These are phyloP conservation scores for Fistularia tabacaria DNA, from an alignment of 2,797 vertebrate species.

Conservation along the genomic window DNA sequence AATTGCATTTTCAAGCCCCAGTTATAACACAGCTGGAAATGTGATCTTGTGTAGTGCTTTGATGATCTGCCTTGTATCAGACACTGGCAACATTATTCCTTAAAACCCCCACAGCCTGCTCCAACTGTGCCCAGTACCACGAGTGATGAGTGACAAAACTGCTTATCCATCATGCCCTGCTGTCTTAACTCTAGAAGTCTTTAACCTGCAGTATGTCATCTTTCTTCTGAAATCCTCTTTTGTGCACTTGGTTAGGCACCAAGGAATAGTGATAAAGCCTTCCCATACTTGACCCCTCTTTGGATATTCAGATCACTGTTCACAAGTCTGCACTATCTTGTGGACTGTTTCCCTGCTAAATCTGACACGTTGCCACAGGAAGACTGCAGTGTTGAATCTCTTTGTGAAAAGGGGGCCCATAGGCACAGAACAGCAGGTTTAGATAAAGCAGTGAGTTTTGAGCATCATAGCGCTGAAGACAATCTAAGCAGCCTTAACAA, in stretches of 20 bases:
- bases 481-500: slow-evolving; percentile 59
- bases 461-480: slow-evolving; percentile 35
- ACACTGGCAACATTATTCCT: slow-evolving; percentile 49
- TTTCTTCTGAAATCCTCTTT: slow-evolving; percentile 21
- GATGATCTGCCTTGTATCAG: slow-evolving; percentile 86
- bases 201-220: not conserved
- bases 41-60: slow-evolving; percentile 46
- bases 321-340: slow-evolving; percentile 32
- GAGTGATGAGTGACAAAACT: slow-evolving; percentile 35
- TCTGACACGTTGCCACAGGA: slow-evolving; percentile 14
- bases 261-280: slow-evolving; percentile 30
- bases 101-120: slow-evolving; percentile 9
- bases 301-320: too few relatives aligned
- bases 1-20: slow-evolving; percentile 74
- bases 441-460: slow-evolving; percentile 5
- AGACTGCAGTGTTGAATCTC: slow-evolving; percentile 9
- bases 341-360: slow-evolving; percentile 8
- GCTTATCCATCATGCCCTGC: slow-evolving; percentile 37
- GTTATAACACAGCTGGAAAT: slow-evolving; percentile 56
- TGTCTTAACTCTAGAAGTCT: slow-evolving; percentile 38
- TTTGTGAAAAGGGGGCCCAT: not conserved
- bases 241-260: slow-evolving; percentile 20
- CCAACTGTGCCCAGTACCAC: slow-evolving; percentile 32
- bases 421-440: slow-evolving; percentile 6
- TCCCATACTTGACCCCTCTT: slow-evolving; percentile 10